Evolutionary conservation across 2,888 invertebrate genomes (phyloP).

Genomic region (Megastigmus dorsalis): DNA sequence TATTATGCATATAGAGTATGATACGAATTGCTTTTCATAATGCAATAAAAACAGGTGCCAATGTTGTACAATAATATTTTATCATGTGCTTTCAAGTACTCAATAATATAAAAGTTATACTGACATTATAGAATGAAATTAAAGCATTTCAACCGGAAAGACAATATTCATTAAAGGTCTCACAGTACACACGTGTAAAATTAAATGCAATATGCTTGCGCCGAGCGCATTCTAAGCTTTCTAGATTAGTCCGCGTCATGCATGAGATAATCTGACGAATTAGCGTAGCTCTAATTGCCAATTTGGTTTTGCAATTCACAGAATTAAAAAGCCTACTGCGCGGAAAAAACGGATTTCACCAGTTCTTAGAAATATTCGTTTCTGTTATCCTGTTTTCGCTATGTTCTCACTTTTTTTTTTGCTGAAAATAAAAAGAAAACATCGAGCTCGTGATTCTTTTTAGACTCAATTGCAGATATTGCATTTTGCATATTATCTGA

Average conservation of each 20-base stretch:
- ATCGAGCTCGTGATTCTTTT: neutral
- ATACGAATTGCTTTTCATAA: too few species aligned
- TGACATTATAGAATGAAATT: too few species aligned
- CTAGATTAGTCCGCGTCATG: constrained; percentile 20
- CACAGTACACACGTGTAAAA: neutral
- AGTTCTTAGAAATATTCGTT: neutral
- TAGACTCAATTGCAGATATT: neutral
- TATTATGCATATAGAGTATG: too few species aligned
- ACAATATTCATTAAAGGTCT: too few species aligned
- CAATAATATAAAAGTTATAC: too few species aligned
- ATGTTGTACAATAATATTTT: too few species aligned
- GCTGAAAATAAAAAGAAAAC: neutral
- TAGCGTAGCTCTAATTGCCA: constrained; percentile 23
- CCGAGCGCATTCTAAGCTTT: neutral
- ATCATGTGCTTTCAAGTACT: too few species aligned
- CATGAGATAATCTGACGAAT: constrained; percentile 4
- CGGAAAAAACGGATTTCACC: neutral
- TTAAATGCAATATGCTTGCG: neutral
- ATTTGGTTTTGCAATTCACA: constrained; percentile 19
- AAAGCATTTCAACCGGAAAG: too few species aligned
- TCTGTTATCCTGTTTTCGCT: too few species aligned
- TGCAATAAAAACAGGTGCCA: too few species aligned
- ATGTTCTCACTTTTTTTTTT: too few species aligned
- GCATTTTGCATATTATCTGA: neutral
- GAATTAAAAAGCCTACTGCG: neutral